Evolutionary conservation across 2,888 invertebrate species (phyloP).

Genomic region (Polietes domitor): DNA sequence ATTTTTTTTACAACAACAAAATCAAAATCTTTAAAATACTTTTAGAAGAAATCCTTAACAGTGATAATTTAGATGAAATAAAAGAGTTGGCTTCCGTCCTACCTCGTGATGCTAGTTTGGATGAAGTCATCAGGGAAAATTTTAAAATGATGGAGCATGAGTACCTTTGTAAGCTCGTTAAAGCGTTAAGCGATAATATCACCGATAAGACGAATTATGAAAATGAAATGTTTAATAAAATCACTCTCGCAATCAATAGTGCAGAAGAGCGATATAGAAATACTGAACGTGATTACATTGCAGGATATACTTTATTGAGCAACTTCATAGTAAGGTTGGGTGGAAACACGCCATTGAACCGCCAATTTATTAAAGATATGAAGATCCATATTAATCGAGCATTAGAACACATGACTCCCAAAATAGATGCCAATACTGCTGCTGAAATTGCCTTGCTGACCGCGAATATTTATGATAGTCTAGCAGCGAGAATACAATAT

Average conservation of each 20-base stretch:
- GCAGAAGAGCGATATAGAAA: neutral
- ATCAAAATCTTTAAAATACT: neutral
- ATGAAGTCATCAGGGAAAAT: neutral
- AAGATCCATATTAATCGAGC: neutral
- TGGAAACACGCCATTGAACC: neutral
- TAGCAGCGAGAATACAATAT: neutral
- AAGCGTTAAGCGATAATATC: neutral
- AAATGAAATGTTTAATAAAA: neutral
- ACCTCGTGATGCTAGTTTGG: neutral
- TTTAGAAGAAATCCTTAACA: neutral
- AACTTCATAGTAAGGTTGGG: neutral
- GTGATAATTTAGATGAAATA: neutral
- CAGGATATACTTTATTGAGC: neutral
- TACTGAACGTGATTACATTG: neutral
- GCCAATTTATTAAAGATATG: neutral
- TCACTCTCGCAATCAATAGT: neutral
- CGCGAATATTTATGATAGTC: neutral
- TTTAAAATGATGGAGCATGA: neutral
- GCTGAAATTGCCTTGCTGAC: neutral
- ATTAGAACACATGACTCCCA: neutral
- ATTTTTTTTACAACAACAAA: slow-evolving; percentile 23
- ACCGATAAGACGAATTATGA: slow-evolving; percentile 26
- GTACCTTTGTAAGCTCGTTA: neutral
- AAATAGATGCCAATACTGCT: neutral
- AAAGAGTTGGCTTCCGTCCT: neutral